phyloP scores from a whole-genome alignment of 2,888 invertebrate genomes.

The Phragmatobia fuliginosa region DNA sequence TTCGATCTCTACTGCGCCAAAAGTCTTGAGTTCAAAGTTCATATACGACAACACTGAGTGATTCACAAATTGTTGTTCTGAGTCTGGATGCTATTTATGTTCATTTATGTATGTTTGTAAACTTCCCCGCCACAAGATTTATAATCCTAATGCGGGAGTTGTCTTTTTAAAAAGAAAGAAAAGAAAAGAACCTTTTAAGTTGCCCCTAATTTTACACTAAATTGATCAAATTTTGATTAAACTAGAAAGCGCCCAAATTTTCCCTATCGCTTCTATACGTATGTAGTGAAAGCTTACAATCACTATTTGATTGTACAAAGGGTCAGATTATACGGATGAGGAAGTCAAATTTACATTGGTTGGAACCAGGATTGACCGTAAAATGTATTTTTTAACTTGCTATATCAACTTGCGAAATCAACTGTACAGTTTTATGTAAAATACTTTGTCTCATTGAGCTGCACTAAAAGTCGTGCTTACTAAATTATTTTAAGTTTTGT shows the following conservation, averaged over 20 bases:
- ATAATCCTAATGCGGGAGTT: too few species aligned
- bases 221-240: neutral
- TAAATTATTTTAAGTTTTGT: too few species aligned
- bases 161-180: too few species aligned
- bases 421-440: neutral
- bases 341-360: neutral
- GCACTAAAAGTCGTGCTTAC: too few species aligned
- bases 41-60: too few species aligned
- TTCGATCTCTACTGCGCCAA: too few species aligned
- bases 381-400: neutral
- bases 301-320: constrained; percentile 5
- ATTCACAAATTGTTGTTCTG: too few species aligned
- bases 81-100: too few species aligned
- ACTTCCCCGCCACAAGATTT: too few species aligned
- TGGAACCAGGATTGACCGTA: neutral
- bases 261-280: neutral
- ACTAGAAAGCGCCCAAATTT: neutral
- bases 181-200: neutral
- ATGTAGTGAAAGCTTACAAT: neutral
- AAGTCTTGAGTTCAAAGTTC: too few species aligned
- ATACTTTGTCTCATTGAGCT: too few species aligned
- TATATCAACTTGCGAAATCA: neutral
- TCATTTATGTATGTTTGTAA: too few species aligned
- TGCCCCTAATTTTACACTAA: neutral
- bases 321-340: neutral